Base-by-base conservation (phyloP, 2,797 vertebrate species). In the Momotus momota region DNA sequence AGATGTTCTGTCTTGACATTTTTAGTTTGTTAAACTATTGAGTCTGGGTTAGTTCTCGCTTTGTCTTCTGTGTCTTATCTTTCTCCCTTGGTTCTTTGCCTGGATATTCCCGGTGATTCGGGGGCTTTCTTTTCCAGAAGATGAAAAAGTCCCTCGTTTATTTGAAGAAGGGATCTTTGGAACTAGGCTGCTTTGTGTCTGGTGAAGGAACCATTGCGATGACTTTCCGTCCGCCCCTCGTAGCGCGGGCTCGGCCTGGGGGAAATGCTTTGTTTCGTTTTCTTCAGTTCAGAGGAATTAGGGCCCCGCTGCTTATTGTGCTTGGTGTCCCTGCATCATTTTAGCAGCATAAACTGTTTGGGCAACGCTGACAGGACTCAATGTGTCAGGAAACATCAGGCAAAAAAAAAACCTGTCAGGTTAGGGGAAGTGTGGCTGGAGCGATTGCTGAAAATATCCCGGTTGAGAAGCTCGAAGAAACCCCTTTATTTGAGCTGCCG, bases 361-460 rank as follows among this genome's bases (percentile, higher is more conserved):
- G 78, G 71, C 54, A 69, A 33, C 62, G 64, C 74, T 91, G 93
- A 60, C 16, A 2, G 33, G 55, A 73, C 71, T 82, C 79, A 55
- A 5, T 62, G 61, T 22, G 40, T 74, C 93, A 95, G 93, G 95
- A 97, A 96, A 23, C 85, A 64, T 41, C 84, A 71, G 87, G 75
- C 75, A 43, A 22, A 73, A 88, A 65, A 46, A 6, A 18, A 45
- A 45, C 43, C 51, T 82, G 69, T 61, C 31, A 82, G 67, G 27
- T 7, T 64, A 60, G 33, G 88, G 95, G 96, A 95, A 97, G 87
- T 77, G 48, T 91, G 94, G 67, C 89, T 86, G 12, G 10, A 78
- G 57, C 20, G 81, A 77, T 87, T 88, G 69, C 96, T 93, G 87
- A 93, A 96, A 96, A 96, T 89, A 97, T 27, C 89, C 48, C 52